Evolutionary conservation across 2,888 invertebrate species (phyloP).

Genomic region (Hoplodrina blanda): DNA sequence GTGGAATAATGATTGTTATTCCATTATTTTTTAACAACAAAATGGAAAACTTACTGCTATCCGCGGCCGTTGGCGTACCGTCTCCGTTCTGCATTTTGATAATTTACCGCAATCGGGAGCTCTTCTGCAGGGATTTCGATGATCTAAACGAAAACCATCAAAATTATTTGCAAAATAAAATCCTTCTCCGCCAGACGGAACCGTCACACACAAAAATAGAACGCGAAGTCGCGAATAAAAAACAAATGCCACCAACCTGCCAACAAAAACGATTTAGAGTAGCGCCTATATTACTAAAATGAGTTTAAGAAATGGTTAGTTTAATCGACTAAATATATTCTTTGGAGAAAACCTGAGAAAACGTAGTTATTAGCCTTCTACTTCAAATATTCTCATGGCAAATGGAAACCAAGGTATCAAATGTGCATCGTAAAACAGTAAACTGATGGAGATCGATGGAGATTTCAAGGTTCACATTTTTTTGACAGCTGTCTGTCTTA

Average conservation of each 20-base stretch:
- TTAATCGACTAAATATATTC: constrained; percentile 23
- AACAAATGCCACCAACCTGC: constrained; percentile 81
- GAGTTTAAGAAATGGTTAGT: rapidly evolving
- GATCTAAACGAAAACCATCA: constrained; percentile 83
- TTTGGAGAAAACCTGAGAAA: no score
- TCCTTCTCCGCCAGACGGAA: constrained; percentile 83
- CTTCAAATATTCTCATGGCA: neutral
- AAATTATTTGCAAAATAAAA: constrained; percentile 83
- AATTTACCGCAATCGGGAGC: constrained; percentile 82
- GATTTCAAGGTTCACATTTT: neutral
- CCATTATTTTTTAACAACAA: constrained; percentile 81
- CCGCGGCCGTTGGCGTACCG: constrained; percentile 80
- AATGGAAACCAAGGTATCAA: neutral
- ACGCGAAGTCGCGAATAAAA: constrained; percentile 90
- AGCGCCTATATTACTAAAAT: constrained; percentile 20
- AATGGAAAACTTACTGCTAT: constrained; percentile 83
- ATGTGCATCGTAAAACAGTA: rapidly evolving
- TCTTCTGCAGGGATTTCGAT: constrained; percentile 74
- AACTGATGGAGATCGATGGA: neutral
- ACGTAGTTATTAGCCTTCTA: neutral
- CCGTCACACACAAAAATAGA: constrained; percentile 91
- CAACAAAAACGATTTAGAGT: constrained; percentile 62
- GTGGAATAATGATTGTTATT: constrained; percentile 78
- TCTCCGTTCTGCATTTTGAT: constrained; percentile 89
- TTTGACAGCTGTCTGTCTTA: constrained; percentile 2